Percentiles rank a stretch among this genome's conserved stretches.
Evolutionary conservation across 1,140 invertebrate species (phyloP).

Genomic region (Zaprionus capensis): DNA sequence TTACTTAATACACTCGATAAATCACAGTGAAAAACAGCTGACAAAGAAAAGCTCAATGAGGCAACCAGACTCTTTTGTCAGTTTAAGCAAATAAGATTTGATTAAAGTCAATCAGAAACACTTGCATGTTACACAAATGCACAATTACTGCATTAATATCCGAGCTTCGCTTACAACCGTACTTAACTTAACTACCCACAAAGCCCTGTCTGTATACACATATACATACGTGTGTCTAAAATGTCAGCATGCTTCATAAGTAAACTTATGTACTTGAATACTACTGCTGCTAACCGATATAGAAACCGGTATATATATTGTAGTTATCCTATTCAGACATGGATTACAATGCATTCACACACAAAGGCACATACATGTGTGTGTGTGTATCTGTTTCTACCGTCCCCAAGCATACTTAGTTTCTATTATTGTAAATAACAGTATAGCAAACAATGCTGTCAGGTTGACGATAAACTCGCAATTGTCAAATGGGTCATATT

Average conservation of each 20-base stretch:
- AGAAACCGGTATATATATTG: slow-evolving; percentile 31
- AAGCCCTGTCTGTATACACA: not conserved
- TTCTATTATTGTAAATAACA: slow-evolving; percentile 29
- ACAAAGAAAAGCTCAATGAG: not conserved
- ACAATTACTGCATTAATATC: not conserved
- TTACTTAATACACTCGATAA: not conserved
- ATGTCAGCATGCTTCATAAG: slow-evolving; percentile 9
- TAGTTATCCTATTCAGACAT: slow-evolving; percentile 27
- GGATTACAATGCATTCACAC: slow-evolving; percentile 18
- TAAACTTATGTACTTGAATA: not conserved
- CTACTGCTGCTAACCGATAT: slow-evolving; percentile 12
- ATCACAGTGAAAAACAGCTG: not conserved
- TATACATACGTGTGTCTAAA: not conserved
- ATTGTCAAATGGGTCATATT: slow-evolving; percentile 3
- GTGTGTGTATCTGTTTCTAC: not conserved
- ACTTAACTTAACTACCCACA: not conserved
- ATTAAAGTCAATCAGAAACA: slow-evolving; percentile 7
- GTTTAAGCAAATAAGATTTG: slow-evolving; percentile 1
- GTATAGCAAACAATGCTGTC: not conserved
- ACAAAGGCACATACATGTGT: not conserved
- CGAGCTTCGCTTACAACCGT: not conserved
- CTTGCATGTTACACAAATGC: not conserved
- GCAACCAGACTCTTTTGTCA: not conserved
- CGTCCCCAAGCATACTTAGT: slow-evolving; percentile 1
- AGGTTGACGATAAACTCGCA: not conserved